Evolutionary conservation across 2,797 vertebrate genomes (phyloP), one percentile per base, ranked within the genome.

Genomic region (Syngnathus acus): DNA sequence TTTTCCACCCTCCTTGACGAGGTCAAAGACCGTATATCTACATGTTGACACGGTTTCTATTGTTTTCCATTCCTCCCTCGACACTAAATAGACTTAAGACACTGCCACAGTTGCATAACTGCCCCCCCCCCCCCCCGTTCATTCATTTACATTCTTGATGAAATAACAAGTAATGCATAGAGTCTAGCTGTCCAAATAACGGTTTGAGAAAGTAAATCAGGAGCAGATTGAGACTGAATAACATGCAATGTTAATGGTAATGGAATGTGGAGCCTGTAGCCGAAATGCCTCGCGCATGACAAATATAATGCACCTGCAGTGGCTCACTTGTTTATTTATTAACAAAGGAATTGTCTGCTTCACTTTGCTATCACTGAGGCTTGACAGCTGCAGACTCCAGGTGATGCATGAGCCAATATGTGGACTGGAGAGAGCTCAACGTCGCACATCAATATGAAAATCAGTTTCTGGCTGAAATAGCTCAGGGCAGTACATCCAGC

Each of bases 321-420:
- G 79, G 77, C 78, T 75, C 78, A 85, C 81, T 84, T 87, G 89
- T 91, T 90, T 90, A 90, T 91, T 91, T 90, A 89, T 91, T 89
- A 90, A 90, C 82, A 80, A 76, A 85, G 78, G 76, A 87, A 86
- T 86, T 83, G 87, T 90, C 87, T 76, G 82, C 82, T 83, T 87
- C 86, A 82, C 80, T 88, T 62, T 84, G 87, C 86, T 92, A 89
- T 91, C 87, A 88, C 85, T 83, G 87, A 82, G 75, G 82, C 89
- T 83, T 92, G 91, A 90, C 91, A 92, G 89, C 80, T 70, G 78
- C 84, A 71, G 80, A 82, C 88, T 83, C 80, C 84, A 86, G 88
- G 90, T 93, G 92, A 93, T 92, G 86, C 91, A 93, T 91, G 89
- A 91, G 91, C 88, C 90, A 91, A 92, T 92, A 91, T 90, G 88